A percentile compares a stretch with the other conserved stretches of the same genome.
These are phyloP conservation scores for Drosophila nebulosa DNA, from an alignment of 1,140 invertebrate species.

Conservation along the genomic window DNA sequence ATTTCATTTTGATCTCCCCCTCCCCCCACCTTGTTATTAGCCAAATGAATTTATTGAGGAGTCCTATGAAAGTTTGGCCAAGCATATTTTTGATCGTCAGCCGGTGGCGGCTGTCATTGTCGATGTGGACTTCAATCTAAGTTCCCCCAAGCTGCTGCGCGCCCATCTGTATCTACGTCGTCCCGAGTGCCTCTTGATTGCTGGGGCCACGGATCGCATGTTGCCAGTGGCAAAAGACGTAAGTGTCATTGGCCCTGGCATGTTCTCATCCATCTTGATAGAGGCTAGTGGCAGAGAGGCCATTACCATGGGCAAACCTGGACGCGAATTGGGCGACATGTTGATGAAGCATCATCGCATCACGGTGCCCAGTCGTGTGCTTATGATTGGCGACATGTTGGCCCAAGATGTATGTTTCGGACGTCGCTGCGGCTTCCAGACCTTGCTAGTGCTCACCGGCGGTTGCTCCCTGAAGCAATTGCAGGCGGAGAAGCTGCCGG, in stretches of 20 bases:
- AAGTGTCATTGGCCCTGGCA: conserved; percentile 78
- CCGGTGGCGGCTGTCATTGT: conserved; percentile 82
- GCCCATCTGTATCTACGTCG: conserved; percentile 81
- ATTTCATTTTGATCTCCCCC: background rate
- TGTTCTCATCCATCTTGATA: conserved; percentile 81
- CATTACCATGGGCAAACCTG: conserved; percentile 82
- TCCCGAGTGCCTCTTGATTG: conserved; percentile 81
- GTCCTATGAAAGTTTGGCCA: conserved; percentile 61
- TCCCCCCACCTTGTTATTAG: conserved; percentile 41
- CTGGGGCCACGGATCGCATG: conserved; percentile 81
- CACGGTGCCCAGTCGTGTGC: conserved; percentile 81
- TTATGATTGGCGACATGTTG: conserved; percentile 86
- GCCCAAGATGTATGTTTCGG: conserved; percentile 83
- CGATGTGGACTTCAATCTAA: conserved; percentile 82
- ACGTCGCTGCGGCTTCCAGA: conserved; percentile 82
- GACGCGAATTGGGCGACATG: conserved; percentile 81
- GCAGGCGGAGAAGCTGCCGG: conserved; percentile 27
- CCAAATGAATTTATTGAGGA: conserved; percentile 79
- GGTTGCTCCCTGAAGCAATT: conserved; percentile 75
- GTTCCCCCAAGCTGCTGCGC: conserved; percentile 80
- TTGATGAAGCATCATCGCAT: conserved; percentile 80
- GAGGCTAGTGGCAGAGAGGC: conserved; percentile 80
- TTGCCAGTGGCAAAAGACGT: conserved; percentile 74
- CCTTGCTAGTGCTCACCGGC: conserved; percentile 82
- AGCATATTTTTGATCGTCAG: conserved; percentile 75